Percentiles rank a stretch among this genome's conserved stretches.
Evolutionary conservation across 2,797 vertebrate species (phyloP).

Genomic region (Pterois miles): DNA sequence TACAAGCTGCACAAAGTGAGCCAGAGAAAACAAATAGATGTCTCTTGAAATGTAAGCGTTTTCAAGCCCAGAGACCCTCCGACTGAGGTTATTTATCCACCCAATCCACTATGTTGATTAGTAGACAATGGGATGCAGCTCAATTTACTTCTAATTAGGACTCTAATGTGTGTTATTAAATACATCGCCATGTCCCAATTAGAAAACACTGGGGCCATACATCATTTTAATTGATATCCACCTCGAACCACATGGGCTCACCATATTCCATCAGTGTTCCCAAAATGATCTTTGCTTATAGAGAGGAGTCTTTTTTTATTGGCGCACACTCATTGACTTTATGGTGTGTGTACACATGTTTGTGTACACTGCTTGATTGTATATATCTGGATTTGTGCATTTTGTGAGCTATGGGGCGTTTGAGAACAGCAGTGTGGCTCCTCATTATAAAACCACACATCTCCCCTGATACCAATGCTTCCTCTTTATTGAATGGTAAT

Average conservation of each 20-base stretch:
- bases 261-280: conserved; percentile 70
- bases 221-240: conserved; percentile 87
- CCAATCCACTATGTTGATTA: conserved; percentile 71
- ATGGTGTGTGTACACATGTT: neutral
- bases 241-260: conserved; percentile 73
- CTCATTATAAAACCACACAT: conserved; percentile 75
- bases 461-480: conserved; percentile 71
- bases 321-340: conserved; percentile 53
- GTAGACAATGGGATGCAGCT: conserved; percentile 79
- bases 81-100: conserved; percentile 71
- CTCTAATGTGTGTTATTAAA: conserved; percentile 87
- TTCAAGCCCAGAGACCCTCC: conserved; percentile 30
- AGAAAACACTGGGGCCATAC: conserved; percentile 79
- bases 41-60: conserved; percentile 28
- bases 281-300: conserved; percentile 67
- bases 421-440: conserved; percentile 57
- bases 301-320: conserved; percentile 57
- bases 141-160: conserved; percentile 85
- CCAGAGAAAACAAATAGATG: conserved; percentile 30
- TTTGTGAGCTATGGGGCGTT: conserved; percentile 60
- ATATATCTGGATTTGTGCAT: conserved; percentile 59
- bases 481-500: conserved; percentile 80
- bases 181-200: conserved; percentile 87
- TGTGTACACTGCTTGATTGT: conserved; percentile 38
- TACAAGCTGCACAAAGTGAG: neutral